Evolutionary conservation across 2,888 invertebrate species (phyloP).

Genomic region (Macroteleia sp.): DNA sequence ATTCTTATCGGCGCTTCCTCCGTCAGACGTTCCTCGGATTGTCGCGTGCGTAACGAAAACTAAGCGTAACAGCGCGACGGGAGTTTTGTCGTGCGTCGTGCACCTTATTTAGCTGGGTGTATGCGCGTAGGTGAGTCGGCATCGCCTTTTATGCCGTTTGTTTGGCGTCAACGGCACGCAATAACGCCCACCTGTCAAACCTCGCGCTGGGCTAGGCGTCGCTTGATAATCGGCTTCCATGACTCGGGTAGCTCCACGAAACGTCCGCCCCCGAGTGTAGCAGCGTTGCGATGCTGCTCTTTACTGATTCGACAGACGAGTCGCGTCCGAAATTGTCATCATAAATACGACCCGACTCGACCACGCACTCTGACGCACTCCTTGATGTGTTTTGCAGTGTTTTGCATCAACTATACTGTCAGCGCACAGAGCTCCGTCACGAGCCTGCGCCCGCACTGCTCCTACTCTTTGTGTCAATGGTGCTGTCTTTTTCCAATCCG

Average conservation of each 20-base stretch:
- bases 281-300: slow-evolving; percentile 24
- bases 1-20: slow-evolving; percentile 13
- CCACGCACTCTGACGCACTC: too few relatives aligned
- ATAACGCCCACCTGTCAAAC: slow-evolving; percentile 80
- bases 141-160: slow-evolving; percentile 10
- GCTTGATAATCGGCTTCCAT: slow-evolving; percentile 83
- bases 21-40: neutral
- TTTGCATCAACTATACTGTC: too few relatives aligned
- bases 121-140: slow-evolving; percentile 26
- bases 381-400: too few relatives aligned
- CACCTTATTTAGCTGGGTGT: slow-evolving; percentile 21
- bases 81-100: too few relatives aligned
- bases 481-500: too few relatives aligned
- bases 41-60: neutral
- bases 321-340: slow-evolving; percentile 12
- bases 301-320: neutral
- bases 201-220: slow-evolving; percentile 81
- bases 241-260: slow-evolving; percentile 48
- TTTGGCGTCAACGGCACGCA: slow-evolving; percentile 20
- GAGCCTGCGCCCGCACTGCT: too few relatives aligned
- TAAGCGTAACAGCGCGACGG: too few relatives aligned
- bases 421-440: too few relatives aligned
- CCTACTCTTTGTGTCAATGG: too few relatives aligned
- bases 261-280: slow-evolving; percentile 2
- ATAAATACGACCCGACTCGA: slow-evolving; percentile 5